These are phyloP conservation scores for Anthonomus grandis DNA, from an alignment of 1,140 invertebrate species.

Conservation along the genomic window DNA sequence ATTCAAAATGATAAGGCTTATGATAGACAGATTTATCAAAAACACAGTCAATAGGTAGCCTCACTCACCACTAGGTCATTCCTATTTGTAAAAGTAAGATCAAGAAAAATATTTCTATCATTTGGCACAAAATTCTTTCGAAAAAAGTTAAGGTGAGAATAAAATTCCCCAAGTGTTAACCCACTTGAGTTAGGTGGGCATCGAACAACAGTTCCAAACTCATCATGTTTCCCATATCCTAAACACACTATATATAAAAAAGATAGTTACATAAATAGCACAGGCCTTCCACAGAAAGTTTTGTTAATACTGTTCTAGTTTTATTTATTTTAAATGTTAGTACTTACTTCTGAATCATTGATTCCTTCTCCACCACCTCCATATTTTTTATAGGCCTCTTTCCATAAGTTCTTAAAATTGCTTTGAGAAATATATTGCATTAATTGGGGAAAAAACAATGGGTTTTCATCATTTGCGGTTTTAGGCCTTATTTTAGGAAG, in stretches of 20 bases:
- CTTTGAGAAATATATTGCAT: constrained; percentile 75
- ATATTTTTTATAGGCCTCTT: constrained; percentile 77
- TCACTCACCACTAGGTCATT: too few relatives aligned
- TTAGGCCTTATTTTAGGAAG: constrained; percentile 59
- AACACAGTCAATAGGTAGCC: too few relatives aligned
- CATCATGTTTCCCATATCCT: too few relatives aligned
- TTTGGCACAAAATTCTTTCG: too few relatives aligned
- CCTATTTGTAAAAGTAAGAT: too few relatives aligned
- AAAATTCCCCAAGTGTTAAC: too few relatives aligned
- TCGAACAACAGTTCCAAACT: too few relatives aligned
- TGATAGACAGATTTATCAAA: too few relatives aligned
- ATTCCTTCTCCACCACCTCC: constrained; percentile 47
- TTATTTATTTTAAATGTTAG: neutral
- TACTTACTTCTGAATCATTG: constrained; percentile 46
- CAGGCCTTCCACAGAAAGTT: neutral
- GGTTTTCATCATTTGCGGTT: constrained; percentile 53
- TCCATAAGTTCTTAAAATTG: constrained; percentile 81
- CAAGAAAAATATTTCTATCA: too few relatives aligned
- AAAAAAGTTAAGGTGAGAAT: too few relatives aligned
- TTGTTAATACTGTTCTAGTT: neutral
- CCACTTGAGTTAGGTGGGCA: too few relatives aligned
- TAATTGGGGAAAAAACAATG: constrained; percentile 71
- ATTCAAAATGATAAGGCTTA: too few relatives aligned
- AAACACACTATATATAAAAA: neutral
- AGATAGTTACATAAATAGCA: neutral